A percentile compares a stretch with the other conserved stretches of the same genome.
These are phyloP conservation scores for Drosophila kohkoa DNA, from an alignment of 1,140 invertebrate genomes.

Conservation along the genomic window DNA sequence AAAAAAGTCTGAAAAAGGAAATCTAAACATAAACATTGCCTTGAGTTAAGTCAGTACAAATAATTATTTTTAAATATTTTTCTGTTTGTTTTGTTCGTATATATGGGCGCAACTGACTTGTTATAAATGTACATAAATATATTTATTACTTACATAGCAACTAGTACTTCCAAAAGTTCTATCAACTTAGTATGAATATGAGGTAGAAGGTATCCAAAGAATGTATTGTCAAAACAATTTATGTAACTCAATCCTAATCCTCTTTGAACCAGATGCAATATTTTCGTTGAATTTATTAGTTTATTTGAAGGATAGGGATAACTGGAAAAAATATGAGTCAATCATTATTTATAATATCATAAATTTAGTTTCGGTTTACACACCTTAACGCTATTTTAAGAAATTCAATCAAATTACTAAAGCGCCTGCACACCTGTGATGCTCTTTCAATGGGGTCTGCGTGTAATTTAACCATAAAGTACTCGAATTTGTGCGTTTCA, in stretches of 20 bases:
- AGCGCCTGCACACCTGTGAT: slow-evolving; percentile 27
- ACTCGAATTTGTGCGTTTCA: background rate
- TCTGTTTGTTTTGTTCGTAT: background rate
- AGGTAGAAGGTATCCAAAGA: slow-evolving; percentile 32
- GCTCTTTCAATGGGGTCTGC: slow-evolving; percentile 47
- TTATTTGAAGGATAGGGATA: slow-evolving; percentile 42
- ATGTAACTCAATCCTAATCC: slow-evolving; percentile 22
- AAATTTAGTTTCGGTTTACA: background rate
- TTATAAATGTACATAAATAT: background rate
- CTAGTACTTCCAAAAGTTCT: slow-evolving; percentile 52
- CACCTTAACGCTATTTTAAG: slow-evolving; percentile 53
- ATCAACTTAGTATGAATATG: slow-evolving; percentile 45
- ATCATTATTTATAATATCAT: background rate
- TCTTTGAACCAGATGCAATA: slow-evolving; percentile 45
- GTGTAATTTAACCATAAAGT: slow-evolving; percentile 11
- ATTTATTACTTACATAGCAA: slow-evolving; percentile 49
- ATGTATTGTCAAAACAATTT: slow-evolving; percentile 32
- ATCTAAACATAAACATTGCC: too few relatives aligned
- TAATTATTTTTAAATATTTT: background rate
- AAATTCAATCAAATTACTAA: slow-evolving; percentile 51
- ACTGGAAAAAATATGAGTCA: slow-evolving; percentile 13
- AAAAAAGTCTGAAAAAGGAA: too few relatives aligned
- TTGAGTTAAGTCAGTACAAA: too few relatives aligned
- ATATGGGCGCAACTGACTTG: background rate
- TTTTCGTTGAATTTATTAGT: slow-evolving; percentile 35